Evolutionary conservation across 2,888 invertebrate species (phyloP).

Genomic region (Esperia sulphurella): DNA sequence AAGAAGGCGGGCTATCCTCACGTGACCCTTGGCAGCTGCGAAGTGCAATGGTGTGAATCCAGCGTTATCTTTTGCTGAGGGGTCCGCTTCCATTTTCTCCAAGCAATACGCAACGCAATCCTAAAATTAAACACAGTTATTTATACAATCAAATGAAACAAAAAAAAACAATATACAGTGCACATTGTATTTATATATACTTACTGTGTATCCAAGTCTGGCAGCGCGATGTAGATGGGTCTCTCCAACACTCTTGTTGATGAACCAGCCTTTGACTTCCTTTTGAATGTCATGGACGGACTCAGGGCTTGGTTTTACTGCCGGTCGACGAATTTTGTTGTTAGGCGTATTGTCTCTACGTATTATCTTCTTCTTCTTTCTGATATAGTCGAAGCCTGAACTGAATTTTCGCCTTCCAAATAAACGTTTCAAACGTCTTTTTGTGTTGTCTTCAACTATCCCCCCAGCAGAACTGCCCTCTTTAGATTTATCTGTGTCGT

Average conservation of each 20-base stretch:
- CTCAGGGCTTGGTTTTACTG: conserved; percentile 79
- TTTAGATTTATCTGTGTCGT: conserved; percentile 66
- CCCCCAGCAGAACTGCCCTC: conserved; percentile 47
- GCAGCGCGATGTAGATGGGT: conserved; percentile 95
- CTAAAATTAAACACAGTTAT: conserved; percentile 76
- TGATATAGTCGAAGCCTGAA: conserved; percentile 92
- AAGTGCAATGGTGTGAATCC: conserved; percentile 96
- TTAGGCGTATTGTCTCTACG: conserved; percentile 57
- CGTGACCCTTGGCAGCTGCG: conserved; percentile 92
- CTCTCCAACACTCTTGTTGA: conserved; percentile 96
- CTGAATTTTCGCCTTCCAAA: conserved; percentile 87
- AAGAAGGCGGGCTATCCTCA: conserved; percentile 90
- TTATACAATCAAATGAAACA: no score
- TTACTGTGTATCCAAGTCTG: conserved; percentile 91
- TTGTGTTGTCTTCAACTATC: conserved; percentile 59
- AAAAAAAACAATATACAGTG: no score
- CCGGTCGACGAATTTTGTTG: conserved; percentile 67
- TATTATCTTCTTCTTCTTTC: conserved; percentile 90
- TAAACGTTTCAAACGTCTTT: conserved; percentile 80
- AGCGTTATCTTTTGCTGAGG: conserved; percentile 94
- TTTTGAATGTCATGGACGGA: conserved; percentile 88
- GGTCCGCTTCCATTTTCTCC: conserved; percentile 89
- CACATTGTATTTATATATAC: conserved; percentile 29
- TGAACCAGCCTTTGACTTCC: conserved; percentile 93
- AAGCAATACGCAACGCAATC: conserved; percentile 95